phyloP scores from a whole-genome alignment of 2,113 vertebrate species.

The Phalacrocorax brasilianus region DNA sequence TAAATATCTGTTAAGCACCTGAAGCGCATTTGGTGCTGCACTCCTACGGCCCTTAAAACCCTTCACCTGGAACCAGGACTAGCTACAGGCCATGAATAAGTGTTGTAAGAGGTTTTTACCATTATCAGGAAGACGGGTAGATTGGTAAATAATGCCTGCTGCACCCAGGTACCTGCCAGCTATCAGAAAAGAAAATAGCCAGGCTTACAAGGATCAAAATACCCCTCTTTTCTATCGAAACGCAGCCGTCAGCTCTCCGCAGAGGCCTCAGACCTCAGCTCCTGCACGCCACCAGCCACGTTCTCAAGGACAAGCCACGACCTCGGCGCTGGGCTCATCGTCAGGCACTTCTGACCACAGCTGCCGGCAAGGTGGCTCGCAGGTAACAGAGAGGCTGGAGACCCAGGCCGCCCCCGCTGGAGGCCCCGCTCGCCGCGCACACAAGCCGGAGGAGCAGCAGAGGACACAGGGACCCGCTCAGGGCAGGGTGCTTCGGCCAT shows the following conservation, averaged over 20 bases:
- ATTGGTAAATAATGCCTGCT: not conserved
- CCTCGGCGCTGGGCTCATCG: rapidly evolving
- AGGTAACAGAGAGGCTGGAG: not conserved
- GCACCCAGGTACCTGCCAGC: not conserved
- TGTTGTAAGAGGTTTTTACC: not conserved
- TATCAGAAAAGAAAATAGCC: not conserved
- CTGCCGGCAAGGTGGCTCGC: no score
- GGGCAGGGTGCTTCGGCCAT: rapidly evolving
- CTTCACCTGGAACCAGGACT: not conserved
- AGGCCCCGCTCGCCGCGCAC: not conserved
- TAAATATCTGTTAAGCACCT: constrained; percentile 23
- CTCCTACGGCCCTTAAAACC: not conserved
- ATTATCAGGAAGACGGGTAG: not conserved
- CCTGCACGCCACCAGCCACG: not conserved
- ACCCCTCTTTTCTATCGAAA: no score
- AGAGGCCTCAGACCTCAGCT: not conserved
- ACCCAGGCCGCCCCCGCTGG: not conserved
- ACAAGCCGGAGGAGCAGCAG: not conserved
- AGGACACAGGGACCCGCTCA: rapidly evolving
- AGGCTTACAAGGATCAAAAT: not conserved
- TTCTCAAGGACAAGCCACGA: not conserved
- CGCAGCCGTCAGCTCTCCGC: not conserved
- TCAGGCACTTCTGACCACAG: not conserved
- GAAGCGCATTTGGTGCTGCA: not conserved
- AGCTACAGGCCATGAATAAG: not conserved